Evolutionary conservation across 2,113 vertebrate genomes (phyloP), one percentile per base, ranked within the genome.

Genomic region (Condylura cristata): DNA sequence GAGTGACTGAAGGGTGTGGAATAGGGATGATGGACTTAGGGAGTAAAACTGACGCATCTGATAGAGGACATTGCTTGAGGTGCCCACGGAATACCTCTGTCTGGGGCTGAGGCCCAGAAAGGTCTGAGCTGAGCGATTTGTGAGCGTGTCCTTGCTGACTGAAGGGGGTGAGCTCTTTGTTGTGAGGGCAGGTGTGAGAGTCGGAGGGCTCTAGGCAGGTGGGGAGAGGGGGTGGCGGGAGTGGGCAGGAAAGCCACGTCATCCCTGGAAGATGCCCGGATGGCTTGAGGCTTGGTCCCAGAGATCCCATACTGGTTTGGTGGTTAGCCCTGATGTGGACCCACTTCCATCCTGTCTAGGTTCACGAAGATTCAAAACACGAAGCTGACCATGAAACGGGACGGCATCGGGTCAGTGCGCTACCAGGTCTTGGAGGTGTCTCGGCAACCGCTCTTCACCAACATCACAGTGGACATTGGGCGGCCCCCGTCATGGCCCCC

Each of bases 281-380:
- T 61, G 74, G 60, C 10, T 11, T 63, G 53, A 37, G 41, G 70
- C 53, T 90, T 61, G 56, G 79, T n/a, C 44, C 28, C 28, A 37
- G 63, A 68, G 79, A 60, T 53, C 24, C 61, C 41, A 13, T 20
- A 5, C 11, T 78, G 80, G 22, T 34, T 79, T 61, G 34, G 37
- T 41, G 18, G 71, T 79, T 78, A 26, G 66, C 71, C 61, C 85
- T 95, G 85, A 94, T 75, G 44, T 8, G 63, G 46, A 75, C 41
- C 60, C 93, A 30, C 68, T 80, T 70, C 70, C 60, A 18, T 93
- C 53, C 90, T 66, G 12, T 84, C 71, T 97, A 99, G 99, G 97
- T 99, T 99, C 97, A 99, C 99, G 97, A 99, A 99, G 98, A 99
- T 99, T 96, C 99, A 99, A 97, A 99, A 99, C 98, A 99, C 99